Conservation (phyloP, 2,797 vertebrate genomes). For the Sitta carolinensis region DNA sequence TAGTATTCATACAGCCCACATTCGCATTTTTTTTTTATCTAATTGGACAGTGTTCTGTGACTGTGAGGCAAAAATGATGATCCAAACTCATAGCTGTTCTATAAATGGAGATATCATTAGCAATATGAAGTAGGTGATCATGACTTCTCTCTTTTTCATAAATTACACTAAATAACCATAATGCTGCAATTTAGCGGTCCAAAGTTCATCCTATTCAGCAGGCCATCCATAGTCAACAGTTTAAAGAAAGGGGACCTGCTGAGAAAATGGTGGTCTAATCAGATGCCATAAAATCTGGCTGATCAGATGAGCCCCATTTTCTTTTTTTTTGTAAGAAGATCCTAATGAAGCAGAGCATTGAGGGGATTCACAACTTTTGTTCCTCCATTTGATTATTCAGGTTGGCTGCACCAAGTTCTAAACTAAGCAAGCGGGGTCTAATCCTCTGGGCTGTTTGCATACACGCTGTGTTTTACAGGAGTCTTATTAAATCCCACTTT, state of each 20-base stretch:
- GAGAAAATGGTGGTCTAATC: slow-evolving; percentile 99
- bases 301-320: slow-evolving; percentile 91
- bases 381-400: slow-evolving; percentile 93
- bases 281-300: slow-evolving; percentile 93
- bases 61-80: slow-evolving; percentile 66
- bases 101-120: slow-evolving; percentile 84
- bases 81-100: slow-evolving; percentile 77
- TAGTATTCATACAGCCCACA: slow-evolving; percentile 44
- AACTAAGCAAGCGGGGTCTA: slow-evolving; percentile 84
- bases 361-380: slow-evolving; percentile 82
- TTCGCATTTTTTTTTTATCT: slow-evolving; percentile 38
- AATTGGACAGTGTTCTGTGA: slow-evolving; percentile 69
- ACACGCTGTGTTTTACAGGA: slow-evolving; percentile 75
- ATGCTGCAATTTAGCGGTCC: slow-evolving; percentile 97
- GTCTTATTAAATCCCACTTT: slow-evolving; percentile 74
- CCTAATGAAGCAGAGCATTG: slow-evolving; percentile 88
- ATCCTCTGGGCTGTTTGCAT: slow-evolving; percentile 89
- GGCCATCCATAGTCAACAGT: slow-evolving; percentile 96
- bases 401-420: slow-evolving; percentile 89
- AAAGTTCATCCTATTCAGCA: slow-evolving; percentile 92
- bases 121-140: slow-evolving; percentile 81
- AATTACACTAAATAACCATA: slow-evolving; percentile 99
- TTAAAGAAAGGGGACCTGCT: slow-evolving; percentile 93
- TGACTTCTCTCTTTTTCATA: slow-evolving; percentile 84
- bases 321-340: slow-evolving; percentile 82